These are phyloP conservation scores for Gorilla gorilla DNA, from an alignment of 2,113 vertebrate genomes.

Conservation along the genomic window DNA sequence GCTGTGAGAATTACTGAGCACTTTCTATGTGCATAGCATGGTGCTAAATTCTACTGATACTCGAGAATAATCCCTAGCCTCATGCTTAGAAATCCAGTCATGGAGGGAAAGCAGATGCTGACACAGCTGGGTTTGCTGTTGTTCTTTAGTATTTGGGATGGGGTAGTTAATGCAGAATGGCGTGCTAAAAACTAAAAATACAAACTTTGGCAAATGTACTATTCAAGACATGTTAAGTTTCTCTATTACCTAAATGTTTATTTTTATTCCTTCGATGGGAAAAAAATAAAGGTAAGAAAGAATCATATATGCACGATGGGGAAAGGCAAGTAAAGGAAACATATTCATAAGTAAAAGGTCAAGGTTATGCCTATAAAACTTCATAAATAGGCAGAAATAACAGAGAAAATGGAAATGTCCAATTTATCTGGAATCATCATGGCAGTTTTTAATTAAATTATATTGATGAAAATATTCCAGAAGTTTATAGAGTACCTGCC, in stretches of 20 bases:
- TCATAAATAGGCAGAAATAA: neutral
- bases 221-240: neutral
- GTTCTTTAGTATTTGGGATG: neutral
- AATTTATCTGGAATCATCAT: neutral
- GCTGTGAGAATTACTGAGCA: neutral
- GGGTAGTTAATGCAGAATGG: neutral
- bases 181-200: neutral
- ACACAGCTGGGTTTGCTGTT: neutral
- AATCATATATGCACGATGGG: neutral
- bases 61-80: neutral
- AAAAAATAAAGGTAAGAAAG: neutral
- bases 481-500: neutral
- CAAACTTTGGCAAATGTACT: neutral
- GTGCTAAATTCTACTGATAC: neutral
- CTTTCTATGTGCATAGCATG: neutral
- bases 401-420: neutral
- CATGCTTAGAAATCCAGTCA: neutral
- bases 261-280: neutral
- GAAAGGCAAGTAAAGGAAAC: neutral
- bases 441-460: constrained; percentile 2
- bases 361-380: neutral
- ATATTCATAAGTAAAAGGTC: neutral
- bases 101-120: neutral
- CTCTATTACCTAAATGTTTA: neutral
- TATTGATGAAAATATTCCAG: neutral